Evolutionary conservation across 92 coral and sea anemone genomes (phyloP).

Genomic region (Porites lobata): DNA sequence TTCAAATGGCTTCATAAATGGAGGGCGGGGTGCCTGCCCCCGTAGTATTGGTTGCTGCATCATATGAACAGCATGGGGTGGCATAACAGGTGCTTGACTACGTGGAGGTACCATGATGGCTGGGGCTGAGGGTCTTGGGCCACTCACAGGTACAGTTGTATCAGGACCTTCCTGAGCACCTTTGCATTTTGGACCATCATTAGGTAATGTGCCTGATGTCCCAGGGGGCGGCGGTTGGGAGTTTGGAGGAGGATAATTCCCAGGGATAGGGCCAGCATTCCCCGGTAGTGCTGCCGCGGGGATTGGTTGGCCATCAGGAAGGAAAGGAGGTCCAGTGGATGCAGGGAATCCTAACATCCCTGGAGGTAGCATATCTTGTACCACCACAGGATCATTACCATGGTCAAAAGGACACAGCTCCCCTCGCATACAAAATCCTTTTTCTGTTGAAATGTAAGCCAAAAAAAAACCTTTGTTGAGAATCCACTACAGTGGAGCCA

Average conservation of each 20-base stretch:
- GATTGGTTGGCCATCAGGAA: conserved; percentile 87
- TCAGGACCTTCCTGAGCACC: conserved; percentile 52
- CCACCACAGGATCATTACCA: conserved; percentile 98
- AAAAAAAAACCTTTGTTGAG: background rate
- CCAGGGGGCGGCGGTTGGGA: conserved; percentile 89
- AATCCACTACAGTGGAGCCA: background rate
- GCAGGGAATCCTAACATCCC: conserved; percentile 91
- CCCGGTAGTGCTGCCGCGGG: conserved; percentile 73
- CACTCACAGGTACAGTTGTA: conserved; percentile 55
- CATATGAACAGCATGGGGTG: conserved; percentile 44
- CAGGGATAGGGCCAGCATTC: conserved; percentile 74
- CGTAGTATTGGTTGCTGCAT: conserved; percentile 62
- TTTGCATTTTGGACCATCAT: conserved; percentile 49
- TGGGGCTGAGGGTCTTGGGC: conserved; percentile 58
- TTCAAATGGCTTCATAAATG: conserved; percentile 72
- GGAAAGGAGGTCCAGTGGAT: conserved; percentile 76
- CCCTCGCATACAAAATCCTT: conserved; percentile 98
- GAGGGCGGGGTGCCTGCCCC: conserved; percentile 70
- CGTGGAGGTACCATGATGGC: conserved; percentile 51
- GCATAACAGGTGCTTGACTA: conserved; percentile 42
- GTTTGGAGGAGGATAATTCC: conserved; percentile 62
- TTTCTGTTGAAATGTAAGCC: conserved; percentile 65
- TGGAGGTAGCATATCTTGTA: conserved; percentile 91
- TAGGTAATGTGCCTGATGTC: conserved; percentile 46
- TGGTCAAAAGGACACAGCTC: conserved; percentile 98